A percentile compares a stretch with the other conserved stretches of the same genome.
Conservation (phyloP, 1,140 invertebrate species). For the Oncopeltus fasciatus region DNA sequence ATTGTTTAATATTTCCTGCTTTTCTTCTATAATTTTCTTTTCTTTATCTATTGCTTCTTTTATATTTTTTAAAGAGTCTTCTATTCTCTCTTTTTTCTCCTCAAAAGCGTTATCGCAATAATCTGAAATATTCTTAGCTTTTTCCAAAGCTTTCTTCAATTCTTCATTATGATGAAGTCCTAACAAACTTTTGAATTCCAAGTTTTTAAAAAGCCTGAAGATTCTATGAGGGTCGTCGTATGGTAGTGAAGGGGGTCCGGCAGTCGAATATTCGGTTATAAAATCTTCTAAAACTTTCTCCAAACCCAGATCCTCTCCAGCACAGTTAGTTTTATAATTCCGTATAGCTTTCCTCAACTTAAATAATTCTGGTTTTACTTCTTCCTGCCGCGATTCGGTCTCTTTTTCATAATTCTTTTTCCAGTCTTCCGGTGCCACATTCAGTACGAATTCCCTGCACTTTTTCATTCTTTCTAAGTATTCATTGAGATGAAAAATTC, state of each 20-base stretch:
- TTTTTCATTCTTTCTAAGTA: neutral
- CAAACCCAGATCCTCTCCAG: neutral
- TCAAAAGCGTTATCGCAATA: neutral
- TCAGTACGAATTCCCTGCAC: neutral
- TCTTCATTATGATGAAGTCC: neutral
- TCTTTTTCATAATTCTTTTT: neutral
- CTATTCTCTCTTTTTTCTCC: neutral
- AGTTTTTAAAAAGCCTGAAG: neutral
- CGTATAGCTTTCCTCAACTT: neutral
- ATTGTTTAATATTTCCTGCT: neutral
- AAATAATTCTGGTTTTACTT: neutral
- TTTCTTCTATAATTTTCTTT: neutral
- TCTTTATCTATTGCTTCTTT: neutral
- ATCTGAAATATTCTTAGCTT: neutral
- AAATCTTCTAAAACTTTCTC: slow-evolving; percentile 3
- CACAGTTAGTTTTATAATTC: neutral
- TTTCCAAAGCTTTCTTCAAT: neutral
- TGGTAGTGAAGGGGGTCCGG: neutral
- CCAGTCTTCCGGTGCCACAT: neutral
- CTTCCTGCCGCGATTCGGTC: neutral
- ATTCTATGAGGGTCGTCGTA: neutral
- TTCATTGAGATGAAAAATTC: neutral
- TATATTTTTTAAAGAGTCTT: neutral
- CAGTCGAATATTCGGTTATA: neutral
- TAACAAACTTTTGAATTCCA: neutral